Evolutionary conservation across 2,113 vertebrate species (phyloP), one percentile per base, ranked within the genome.

Genomic region (Cichladusa arquata): DNA sequence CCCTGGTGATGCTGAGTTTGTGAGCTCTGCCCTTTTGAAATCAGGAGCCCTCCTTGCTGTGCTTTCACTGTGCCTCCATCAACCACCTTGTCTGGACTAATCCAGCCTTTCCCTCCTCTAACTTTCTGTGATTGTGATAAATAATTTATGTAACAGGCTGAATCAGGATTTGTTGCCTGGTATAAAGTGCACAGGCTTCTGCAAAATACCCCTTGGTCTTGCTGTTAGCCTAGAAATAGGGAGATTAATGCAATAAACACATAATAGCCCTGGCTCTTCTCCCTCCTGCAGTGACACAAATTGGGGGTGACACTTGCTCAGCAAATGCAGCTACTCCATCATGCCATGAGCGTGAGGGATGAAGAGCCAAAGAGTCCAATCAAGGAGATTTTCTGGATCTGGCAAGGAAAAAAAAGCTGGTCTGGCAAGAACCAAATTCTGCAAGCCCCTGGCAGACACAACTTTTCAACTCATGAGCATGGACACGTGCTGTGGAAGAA

Each of bases 81-180:
- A 90, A 2, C 22, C 0, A 0, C 33, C 69, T 50, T 57, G 58
- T 50, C 85, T 80, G 45, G 74, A 36, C 40, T 72, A 45, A 57
- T 57, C 71, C 81, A 76, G 73, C 66, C 48, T 85, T 64, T 26
- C 29, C 34, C 23, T 79, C 36, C 44, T 69, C n/a, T 57, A 16
- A 45, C 31, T 92, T 82, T n/a, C 62, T 6, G 2, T 57, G 81
- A 48, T 25, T 72, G 66, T 19, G 19, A 70, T 57, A 87, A 90
- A 82, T 89, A 69, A 95, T 95, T 92, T 92, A 82, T 86, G 62
- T 86, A 86, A 92, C 33, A 83, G 85, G 42, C 74, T 93, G 90
- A 90, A 74, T 86, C 82, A 83, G 74, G 74, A 70, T 93, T 90
- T 88, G 36, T 60, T 92, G 89, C 58, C 85, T 65, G 54, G 31